Percentiles rank a stretch among this genome's conserved stretches.
These are phyloP conservation scores for Trematocara variabile DNA, from an alignment of 2,113 vertebrate genomes.

Conservation along the genomic window DNA sequence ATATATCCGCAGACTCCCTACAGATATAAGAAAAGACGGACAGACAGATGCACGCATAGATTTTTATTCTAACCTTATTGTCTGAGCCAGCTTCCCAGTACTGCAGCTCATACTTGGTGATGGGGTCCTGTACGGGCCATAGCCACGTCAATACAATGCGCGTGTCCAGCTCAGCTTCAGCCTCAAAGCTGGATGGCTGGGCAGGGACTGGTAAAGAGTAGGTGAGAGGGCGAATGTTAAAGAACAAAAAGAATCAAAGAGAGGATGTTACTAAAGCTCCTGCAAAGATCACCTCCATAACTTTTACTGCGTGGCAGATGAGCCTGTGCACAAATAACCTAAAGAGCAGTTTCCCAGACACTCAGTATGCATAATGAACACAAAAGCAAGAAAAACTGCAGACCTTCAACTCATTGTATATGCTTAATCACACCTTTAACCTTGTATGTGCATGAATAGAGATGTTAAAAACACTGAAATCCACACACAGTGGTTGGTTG, in stretches of 20 bases:
- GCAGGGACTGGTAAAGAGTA: conserved; percentile 79
- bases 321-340: not conserved
- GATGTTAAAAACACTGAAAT: not conserved
- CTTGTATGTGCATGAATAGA: not conserved
- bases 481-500: not conserved
- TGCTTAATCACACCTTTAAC: not conserved
- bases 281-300: not conserved
- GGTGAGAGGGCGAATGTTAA: not conserved
- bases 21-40: not conserved
- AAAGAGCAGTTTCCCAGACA: not conserved
- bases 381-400: not conserved
- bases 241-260: not conserved
- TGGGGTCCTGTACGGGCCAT: conserved; percentile 87
- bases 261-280: not conserved
- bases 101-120: conserved; percentile 87
- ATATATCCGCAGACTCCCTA: not conserved
- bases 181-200: conserved; percentile 90
- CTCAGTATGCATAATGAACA: not conserved
- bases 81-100: conserved; percentile 84
- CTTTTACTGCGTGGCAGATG: not conserved
- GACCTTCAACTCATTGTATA: not conserved
- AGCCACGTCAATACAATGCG: conserved; percentile 87
- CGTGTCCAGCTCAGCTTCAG: conserved; percentile 89
- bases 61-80: conserved; percentile 77
- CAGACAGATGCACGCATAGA: not conserved